A percentile compares a stretch with the other conserved stretches of the same genome.
These are phyloP conservation scores for Idaea biselata DNA, from an alignment of 2,888 invertebrate species.

Conservation along the genomic window DNA sequence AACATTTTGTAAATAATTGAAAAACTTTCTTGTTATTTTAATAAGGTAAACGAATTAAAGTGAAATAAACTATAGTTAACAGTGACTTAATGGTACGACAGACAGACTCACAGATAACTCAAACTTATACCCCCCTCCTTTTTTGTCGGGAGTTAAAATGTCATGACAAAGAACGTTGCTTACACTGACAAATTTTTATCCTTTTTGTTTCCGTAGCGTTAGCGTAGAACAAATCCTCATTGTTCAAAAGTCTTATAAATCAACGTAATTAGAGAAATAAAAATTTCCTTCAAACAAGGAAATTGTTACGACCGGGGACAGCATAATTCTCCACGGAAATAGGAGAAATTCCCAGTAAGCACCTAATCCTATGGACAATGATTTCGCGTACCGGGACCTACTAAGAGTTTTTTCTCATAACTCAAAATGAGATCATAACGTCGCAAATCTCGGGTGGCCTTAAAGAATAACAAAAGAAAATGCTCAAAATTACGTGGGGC, in stretches of 20 bases:
- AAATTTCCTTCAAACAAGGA: constrained; percentile 35
- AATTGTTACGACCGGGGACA: constrained; percentile 32
- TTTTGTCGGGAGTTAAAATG: neutral
- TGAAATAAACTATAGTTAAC: too few species aligned
- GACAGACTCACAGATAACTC: too few species aligned
- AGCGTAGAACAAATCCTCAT: constrained; percentile 24
- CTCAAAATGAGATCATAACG: constrained; percentile 80
- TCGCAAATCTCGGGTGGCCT: constrained; percentile 71
- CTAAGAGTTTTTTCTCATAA: constrained; percentile 77
- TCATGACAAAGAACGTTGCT: neutral
- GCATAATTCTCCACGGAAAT: constrained; percentile 36
- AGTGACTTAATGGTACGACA: too few species aligned
- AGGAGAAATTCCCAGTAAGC: constrained; percentile 50
- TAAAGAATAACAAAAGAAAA: constrained; percentile 77
- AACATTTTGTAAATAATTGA: neutral
- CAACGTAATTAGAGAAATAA: constrained; percentile 27
- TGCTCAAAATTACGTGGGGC: constrained; percentile 74
- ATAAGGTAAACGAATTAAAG: too few species aligned
- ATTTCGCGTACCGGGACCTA: constrained; percentile 62
- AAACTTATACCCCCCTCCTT: too few species aligned
- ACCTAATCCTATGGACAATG: constrained; percentile 72
- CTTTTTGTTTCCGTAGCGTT: constrained; percentile 35
- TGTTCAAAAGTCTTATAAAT: constrained; percentile 28
- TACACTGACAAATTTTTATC: constrained; percentile 25
- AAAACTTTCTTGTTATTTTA: too few species aligned